Evolutionary conservation across 2,888 invertebrate genomes (phyloP), one percentile per base, ranked within the genome.

Genomic region (Lypha dubia): DNA sequence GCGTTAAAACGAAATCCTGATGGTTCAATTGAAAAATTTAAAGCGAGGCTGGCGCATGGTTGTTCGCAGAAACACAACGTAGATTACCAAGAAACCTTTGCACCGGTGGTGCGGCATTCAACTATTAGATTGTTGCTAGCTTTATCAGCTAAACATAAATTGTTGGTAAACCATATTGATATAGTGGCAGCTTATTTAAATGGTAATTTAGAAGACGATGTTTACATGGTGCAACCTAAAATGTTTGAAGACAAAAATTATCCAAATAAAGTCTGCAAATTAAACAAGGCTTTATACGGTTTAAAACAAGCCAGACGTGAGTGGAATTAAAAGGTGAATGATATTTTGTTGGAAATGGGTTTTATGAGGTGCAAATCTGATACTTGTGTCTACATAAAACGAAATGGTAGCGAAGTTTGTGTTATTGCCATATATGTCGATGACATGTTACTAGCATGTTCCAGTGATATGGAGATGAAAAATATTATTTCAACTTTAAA

Each of bases 21-120:
- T n/a, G n/a, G n/a, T n/a, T n/a, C n/a, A n/a, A n/a, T n/a, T n/a
- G n/a, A n/a, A n/a, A n/a, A n/a, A n/a, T n/a, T n/a, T n/a, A n/a
- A n/a, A n/a, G n/a, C n/a, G n/a, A 28, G 28, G 51, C 1, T 65
- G n/a, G 65, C 68, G 15, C 53, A 80, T n/a, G 84, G 71, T 13
- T 76, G 65, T 56, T 53, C 60, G 3, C 83, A 83, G 24, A 60
- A 68, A 38, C 62, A 56, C 15, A 76, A 76, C 15, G 53, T 79
- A 3, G 67, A 76, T 63, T 83, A 83, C 32, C 32, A 41, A 3
- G 68, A 79, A 28, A 83, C 77, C 11, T 79, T 83, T 60, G 51
- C 67, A 0, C 74, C 74, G 1, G 79, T 83, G 11, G 70, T 71
- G 2, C 70, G 68, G 0, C 76, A 76, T 46, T 70, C 22, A 2